Evolutionary conservation across 2,888 invertebrate species (phyloP).

Genomic region (Agrenia bidenticulata): DNA sequence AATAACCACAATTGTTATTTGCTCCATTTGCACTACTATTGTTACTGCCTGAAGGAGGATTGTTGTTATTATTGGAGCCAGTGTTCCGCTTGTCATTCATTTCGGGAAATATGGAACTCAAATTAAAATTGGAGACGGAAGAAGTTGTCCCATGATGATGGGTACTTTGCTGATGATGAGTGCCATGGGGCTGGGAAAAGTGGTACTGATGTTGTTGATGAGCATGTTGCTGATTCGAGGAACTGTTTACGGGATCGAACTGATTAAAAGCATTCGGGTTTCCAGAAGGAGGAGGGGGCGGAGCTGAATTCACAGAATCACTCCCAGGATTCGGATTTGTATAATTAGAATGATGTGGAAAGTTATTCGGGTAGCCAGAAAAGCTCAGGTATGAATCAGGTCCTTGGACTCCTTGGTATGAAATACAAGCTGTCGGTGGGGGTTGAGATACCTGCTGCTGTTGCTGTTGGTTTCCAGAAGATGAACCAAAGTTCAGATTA

Average conservation of each 20-base stretch:
- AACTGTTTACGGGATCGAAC: background rate
- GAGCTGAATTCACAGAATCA: background rate
- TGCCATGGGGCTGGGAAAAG: constrained; percentile 1
- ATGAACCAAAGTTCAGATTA: constrained; percentile 23
- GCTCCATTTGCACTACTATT: background rate
- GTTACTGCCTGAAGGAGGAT: background rate
- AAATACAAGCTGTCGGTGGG: background rate
- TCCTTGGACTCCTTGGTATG: background rate
- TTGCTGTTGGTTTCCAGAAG: background rate
- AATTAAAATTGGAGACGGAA: constrained; percentile 71
- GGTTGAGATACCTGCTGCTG: constrained; percentile 11
- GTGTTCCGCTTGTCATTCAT: constrained; percentile 63
- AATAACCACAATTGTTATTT: constrained; percentile 5
- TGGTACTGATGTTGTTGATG: constrained; percentile 28
- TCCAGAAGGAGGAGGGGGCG: too few relatives aligned
- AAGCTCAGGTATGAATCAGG: constrained; percentile 1
- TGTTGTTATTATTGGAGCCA: background rate
- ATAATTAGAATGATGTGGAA: background rate
- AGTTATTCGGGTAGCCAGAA: background rate
- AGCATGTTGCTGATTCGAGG: constrained; percentile 8
- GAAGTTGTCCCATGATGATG: constrained; percentile 34
- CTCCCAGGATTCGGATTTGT: background rate
- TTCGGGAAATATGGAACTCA: constrained; percentile 81
- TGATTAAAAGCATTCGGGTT: background rate
- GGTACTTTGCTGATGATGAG: constrained; percentile 21